Evolutionary conservation across 2,888 invertebrate species (phyloP), one percentile per base, ranked within the genome.

Genomic region (Notodonta dromedarius): DNA sequence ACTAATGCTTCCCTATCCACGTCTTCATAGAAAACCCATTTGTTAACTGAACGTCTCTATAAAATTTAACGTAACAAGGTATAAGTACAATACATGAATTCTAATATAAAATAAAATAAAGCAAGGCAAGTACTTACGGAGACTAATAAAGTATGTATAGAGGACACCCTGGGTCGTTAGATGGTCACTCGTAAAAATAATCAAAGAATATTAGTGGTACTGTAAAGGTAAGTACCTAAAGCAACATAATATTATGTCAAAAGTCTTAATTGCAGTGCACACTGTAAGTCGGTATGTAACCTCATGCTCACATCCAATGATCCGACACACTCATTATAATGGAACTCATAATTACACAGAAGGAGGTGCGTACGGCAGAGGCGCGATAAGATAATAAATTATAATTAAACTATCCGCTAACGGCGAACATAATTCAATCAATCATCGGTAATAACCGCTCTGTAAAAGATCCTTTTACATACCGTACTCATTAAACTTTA

Each of bases 11-110:
- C 81, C 78, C 79, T 71, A 78, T 80, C 67, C 67, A 76, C 69
- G 74, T 80, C 80, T 82, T 75, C 77, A 82, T 79, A 80, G 77
- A 82, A 75, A 79, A 70, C 65, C 75, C 79, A 83, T 87, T 84
- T 82, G 79, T 85, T 82, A 86, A 73, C 78, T 71, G 77, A 83
- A 86, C 76, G 85, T 83, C 83, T 84, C 78, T 77, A 85, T 85
- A 86, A 85, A 85, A 77, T 80, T 78, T 81, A 80, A 84, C 74
- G 71, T 77, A 70, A 60, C 67, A 56, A 51, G 60, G 54, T 61
- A 69, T 65, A 64, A 59, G 60, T 44, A 56, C 44, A 44, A 55
- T 0, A 64, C 67, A 65, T 62, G 55, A 48, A 55, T 60, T 39
- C 63, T 70, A 58, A 70, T 72, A 57, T 60, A 52, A 53, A 51